Conservation (phyloP, 2,888 invertebrate species). For the Dascillus cervinus region DNA sequence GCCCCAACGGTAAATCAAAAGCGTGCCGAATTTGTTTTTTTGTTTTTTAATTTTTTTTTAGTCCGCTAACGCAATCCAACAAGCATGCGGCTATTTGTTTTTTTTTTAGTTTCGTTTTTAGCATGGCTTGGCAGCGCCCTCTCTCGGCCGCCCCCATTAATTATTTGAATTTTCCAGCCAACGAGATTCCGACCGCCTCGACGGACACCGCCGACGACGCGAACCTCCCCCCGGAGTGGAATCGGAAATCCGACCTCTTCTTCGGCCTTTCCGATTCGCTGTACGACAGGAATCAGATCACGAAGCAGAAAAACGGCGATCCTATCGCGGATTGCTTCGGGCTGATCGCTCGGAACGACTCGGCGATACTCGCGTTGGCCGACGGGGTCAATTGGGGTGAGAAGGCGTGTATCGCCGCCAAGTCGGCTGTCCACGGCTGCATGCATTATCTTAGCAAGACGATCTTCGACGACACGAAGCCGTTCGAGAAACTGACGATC, state of each 20-base stretch:
- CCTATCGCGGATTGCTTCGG: slow-evolving; percentile 87
- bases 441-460: slow-evolving; percentile 74
- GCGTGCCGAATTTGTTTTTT: slow-evolving; percentile 5
- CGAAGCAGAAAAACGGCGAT: slow-evolving; percentile 61
- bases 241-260: slow-evolving; percentile 48
- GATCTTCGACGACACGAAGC: slow-evolving; percentile 45
- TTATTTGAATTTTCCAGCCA: slow-evolving; percentile 4
- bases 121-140: too few relatives aligned
- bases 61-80: too few relatives aligned
- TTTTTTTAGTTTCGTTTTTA: too few relatives aligned
- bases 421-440: slow-evolving; percentile 78
- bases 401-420: slow-evolving; percentile 75
- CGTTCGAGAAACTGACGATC: slow-evolving; percentile 34
- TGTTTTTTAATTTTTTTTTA: background rate
- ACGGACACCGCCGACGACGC: slow-evolving; percentile 20
- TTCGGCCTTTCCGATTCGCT: slow-evolving; percentile 70
- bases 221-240: slow-evolving; percentile 47
- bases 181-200: slow-evolving; percentile 3
- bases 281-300: slow-evolving; percentile 77
- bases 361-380: slow-evolving; percentile 70
- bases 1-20: slow-evolving; percentile 32
- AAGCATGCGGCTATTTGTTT: too few relatives aligned
- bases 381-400: slow-evolving; percentile 93
- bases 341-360: slow-evolving; percentile 62
- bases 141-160: too few relatives aligned